Evolutionary conservation across 2,888 invertebrate species (phyloP).

Genomic region (Cryptocheilus praepositus): DNA sequence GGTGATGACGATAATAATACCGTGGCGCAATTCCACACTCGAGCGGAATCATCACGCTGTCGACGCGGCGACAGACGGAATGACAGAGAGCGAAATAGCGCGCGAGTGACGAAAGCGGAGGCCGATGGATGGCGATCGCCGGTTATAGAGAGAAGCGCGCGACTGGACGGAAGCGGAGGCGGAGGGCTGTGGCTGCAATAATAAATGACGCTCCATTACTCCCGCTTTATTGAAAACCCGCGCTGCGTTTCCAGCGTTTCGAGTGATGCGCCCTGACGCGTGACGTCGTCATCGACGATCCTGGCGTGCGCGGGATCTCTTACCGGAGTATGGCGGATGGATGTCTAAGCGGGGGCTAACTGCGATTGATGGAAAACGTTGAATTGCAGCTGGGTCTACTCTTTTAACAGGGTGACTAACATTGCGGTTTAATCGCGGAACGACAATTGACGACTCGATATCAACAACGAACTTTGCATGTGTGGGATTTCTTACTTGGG

Average conservation of each 20-base stretch:
- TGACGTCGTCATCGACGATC: slow-evolving; percentile 24
- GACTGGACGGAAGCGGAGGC: slow-evolving; percentile 13
- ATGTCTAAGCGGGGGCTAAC: no score
- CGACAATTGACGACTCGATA: no score
- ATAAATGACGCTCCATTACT: slow-evolving; percentile 66
- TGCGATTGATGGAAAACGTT: no score
- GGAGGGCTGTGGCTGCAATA: slow-evolving; percentile 55
- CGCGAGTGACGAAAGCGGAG: not conserved
- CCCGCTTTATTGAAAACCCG: slow-evolving; percentile 65
- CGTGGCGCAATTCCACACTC: slow-evolving; percentile 37
- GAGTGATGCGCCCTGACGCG: slow-evolving; percentile 18
- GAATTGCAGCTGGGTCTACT: no score
- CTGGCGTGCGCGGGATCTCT: not conserved
- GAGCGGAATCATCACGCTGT: slow-evolving; percentile 40
- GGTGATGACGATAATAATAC: slow-evolving; percentile 47
- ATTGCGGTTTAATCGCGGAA: no score
- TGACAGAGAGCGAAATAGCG: slow-evolving; percentile 9
- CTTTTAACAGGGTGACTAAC: no score
- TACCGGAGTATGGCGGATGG: no score
- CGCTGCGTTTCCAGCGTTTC: slow-evolving; percentile 20
- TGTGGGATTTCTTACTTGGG: no score
- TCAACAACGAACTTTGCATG: no score
- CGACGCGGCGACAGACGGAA: not conserved
- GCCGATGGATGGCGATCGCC: not conserved
- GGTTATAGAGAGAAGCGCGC: not conserved